Evolutionary conservation across 2,888 invertebrate genomes (phyloP).

Genomic region (Chaitophorus viminalis): DNA sequence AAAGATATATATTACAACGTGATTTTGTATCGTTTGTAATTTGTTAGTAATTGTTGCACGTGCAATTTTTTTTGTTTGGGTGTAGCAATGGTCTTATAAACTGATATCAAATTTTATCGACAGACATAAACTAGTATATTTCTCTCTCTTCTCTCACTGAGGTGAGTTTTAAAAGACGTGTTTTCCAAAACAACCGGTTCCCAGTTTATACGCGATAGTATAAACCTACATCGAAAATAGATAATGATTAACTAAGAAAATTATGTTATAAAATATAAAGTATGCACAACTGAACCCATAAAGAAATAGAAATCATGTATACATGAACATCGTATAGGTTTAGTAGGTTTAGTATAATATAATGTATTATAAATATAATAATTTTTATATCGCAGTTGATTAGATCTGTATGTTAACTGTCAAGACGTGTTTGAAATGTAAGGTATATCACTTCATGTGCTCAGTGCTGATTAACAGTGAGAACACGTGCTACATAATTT

Average conservation of each 20-base stretch:
- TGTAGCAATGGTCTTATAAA: slow-evolving; percentile 14
- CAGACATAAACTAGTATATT: slow-evolving; percentile 21
- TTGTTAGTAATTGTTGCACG: not conserved
- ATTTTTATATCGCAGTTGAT: slow-evolving; percentile 43
- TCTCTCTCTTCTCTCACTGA: not conserved
- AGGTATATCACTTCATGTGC: slow-evolving; percentile 10
- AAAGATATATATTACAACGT: not conserved
- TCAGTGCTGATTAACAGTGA: not conserved
- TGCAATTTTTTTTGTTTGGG: not conserved
- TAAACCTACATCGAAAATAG: slow-evolving; percentile 49
- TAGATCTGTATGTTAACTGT: slow-evolving; percentile 47
- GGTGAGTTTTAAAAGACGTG: slow-evolving; percentile 48
- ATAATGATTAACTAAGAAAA: slow-evolving; percentile 55
- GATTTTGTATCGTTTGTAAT: not conserved
- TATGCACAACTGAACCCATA: slow-evolving; percentile 40
- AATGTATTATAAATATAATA: slow-evolving; percentile 17
- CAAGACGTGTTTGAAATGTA: slow-evolving; percentile 54
- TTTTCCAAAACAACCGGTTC: slow-evolving; percentile 61
- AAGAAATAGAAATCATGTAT: slow-evolving; percentile 49
- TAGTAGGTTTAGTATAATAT: not conserved
- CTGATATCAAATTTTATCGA: slow-evolving; percentile 46
- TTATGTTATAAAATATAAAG: slow-evolving; percentile 43
- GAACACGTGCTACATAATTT: slow-evolving; percentile 43
- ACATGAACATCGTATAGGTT: no score
- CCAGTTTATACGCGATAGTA: slow-evolving; percentile 18